Evolutionary conservation across 2,797 vertebrate species (phyloP), one percentile per base, ranked within the genome.

Genomic region (Squalus acanthias): DNA sequence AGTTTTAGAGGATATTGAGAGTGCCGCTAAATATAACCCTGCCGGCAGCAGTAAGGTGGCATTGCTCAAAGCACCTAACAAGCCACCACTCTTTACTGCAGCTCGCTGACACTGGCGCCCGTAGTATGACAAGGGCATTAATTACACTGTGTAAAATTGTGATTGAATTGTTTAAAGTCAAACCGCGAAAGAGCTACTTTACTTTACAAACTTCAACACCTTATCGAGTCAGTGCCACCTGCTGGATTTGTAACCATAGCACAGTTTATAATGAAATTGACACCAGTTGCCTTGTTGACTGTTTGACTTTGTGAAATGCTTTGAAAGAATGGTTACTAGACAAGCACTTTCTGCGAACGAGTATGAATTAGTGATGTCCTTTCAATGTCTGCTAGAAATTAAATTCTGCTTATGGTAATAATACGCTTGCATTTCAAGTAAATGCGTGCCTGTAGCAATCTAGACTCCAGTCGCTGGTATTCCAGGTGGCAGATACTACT

Each of bases 221-320:
- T 91, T 60, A 63, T 60, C 33, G 72, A 82, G 79, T 46, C 79
- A 82, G 63, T 93, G 63, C 91, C 91, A 69, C 91, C 91, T 93
- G 91, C 91, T 93, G 91, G 91, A 93, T 46, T 69, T 93, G n/a
- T 17, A 91, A 5, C 6, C 57, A 7, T 91, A 63, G 6, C 57
- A 57, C 88, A 91, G 9, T n/a, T 93, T 46, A 13, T 12, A n/a
- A n/a, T 65, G 60, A 39, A 15, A 85, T 85, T 39, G 63, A 39
- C 63, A 22, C 91, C 24, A 24, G n/a, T 93, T n/a, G n/a, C n/a
- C n/a, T n/a, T n/a, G n/a, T n/a, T 93, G 8, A 69, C 8, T 93
- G n/a, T 39, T 67, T 5, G 9, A 65, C 20, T 57, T 7, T 10
- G 3, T 67, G 20, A 9, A 39, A 10, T 67, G 65, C 1, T 9